phyloP scores from a whole-genome alignment of 2,888 invertebrate genomes.

The Hoplodrina ambigua region DNA sequence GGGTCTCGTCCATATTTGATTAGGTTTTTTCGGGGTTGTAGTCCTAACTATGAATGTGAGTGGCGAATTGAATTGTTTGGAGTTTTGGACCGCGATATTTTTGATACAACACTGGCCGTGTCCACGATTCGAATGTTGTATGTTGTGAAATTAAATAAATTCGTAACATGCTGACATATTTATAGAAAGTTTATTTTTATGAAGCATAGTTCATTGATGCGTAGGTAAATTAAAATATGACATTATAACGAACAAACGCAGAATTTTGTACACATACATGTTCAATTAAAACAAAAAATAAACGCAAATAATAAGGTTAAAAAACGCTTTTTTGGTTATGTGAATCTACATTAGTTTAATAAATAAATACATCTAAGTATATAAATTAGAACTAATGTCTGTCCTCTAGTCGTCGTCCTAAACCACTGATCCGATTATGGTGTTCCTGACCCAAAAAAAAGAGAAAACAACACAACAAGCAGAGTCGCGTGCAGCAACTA shows the following conservation, averaged over 20 bases:
- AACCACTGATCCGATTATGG: too few species aligned
- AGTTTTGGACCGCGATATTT: constrained; percentile 60
- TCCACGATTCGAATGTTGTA: constrained; percentile 25
- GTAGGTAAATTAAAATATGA: constrained; percentile 25
- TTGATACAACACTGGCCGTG: constrained; percentile 38
- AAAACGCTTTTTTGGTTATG: too few species aligned
- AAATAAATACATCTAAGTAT: too few species aligned
- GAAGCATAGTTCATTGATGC: constrained; percentile 31
- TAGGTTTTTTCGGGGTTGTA: constrained; percentile 83
- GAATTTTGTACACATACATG: background rate
- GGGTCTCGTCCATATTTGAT: constrained; percentile 86
- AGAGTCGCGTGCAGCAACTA: too few species aligned
- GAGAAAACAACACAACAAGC: too few species aligned
- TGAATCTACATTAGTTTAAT: too few species aligned
- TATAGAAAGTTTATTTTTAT: constrained; percentile 43
- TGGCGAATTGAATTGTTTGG: constrained; percentile 68
- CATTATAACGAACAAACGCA: background rate
- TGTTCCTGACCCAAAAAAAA: too few species aligned
- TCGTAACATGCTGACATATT: constrained; percentile 52
- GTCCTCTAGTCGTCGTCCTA: too few species aligned
- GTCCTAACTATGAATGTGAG: constrained; percentile 78
- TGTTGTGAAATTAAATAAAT: constrained; percentile 49
- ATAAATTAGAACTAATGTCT: too few species aligned
- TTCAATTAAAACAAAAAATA: background rate
- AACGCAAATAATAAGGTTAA: too few species aligned